These are phyloP conservation scores for Diorhabda elongata DNA, from an alignment of 1,140 invertebrate genomes.

Conservation along the genomic window DNA sequence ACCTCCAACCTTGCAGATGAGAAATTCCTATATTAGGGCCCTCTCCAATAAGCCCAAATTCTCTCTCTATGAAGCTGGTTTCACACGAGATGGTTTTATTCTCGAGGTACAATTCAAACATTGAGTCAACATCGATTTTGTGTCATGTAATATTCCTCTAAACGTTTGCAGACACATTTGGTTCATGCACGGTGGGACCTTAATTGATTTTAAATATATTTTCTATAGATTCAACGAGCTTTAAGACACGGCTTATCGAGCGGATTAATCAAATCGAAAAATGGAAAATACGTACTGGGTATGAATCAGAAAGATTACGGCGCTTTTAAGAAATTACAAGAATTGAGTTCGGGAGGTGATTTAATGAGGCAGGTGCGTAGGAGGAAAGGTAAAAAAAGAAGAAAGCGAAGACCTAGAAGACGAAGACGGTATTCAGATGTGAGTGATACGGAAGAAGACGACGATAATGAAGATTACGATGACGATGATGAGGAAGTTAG, in stretches of 20 bases:
- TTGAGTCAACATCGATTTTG: no score
- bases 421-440: neutral
- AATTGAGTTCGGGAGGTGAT: neutral
- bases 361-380: neutral
- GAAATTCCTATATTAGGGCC: no score
- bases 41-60: no score
- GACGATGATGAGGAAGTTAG: neutral
- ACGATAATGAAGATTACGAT: neutral
- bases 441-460: neutral
- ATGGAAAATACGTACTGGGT: constrained; percentile 8
- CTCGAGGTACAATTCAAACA: no score
- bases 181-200: no score
- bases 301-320: constrained; percentile 5
- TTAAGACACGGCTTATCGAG: constrained; percentile 1
- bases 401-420: neutral
- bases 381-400: neutral
- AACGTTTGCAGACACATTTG: no score
- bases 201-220: no score
- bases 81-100: no score
- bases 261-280: constrained; percentile 3
- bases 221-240: neutral
- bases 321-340: constrained; percentile 6
- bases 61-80: no score
- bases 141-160: no score
- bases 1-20: no score